Base-by-base conservation (phyloP, 2,888 invertebrate genomes). In the Philereme transversata region DNA sequence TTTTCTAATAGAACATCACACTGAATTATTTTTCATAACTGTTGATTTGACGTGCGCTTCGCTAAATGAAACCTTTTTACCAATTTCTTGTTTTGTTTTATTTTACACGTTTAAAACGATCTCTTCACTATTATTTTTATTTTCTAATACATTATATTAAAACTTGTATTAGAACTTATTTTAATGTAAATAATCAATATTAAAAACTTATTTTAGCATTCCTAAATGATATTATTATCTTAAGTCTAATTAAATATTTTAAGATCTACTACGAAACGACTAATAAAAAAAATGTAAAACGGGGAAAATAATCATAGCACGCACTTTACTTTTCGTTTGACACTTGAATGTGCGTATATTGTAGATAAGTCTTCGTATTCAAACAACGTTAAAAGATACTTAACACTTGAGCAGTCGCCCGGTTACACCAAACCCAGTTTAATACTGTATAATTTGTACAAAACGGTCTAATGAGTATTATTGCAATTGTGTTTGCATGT, bases 21-120 rank as follows among this genome's bases (percentile, higher is more conserved):
- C 46, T 41, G 45, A 55, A 22, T 61, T 45, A 44, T 46, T 54
- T 52, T 11, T 50, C 51, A 60, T 62, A 9, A 62, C 33, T 56
- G 50, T 63, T 40, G 8, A 54, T 40, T 56, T 60, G 57, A 61
- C 60, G 62, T 59, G 56, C 53, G 68, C 69, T 68, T 69, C 62
- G 68, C 68, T 67, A 41, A 58, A 53, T 6, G 22, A 22, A 22
- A 22, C 22, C 9, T 47, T 51, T 6, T 11, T 40, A 45, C 44
- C 35, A 8, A 46, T 51, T 45, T 11, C 11, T 48, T n/a, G n/a
- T n/a, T 58, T 52, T 9, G 40, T 46, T 36, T 5, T 47, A 6
- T 46, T 22, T 33, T 36, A 40, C 6, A 22, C 22, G 22, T 6
- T 40, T 40, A 0, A 7, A 40, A 8, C 40, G 6, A 6, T 6